phyloP scores from a whole-genome alignment of 1,140 invertebrate genomes.

The Kradibia gibbosae region DNA sequence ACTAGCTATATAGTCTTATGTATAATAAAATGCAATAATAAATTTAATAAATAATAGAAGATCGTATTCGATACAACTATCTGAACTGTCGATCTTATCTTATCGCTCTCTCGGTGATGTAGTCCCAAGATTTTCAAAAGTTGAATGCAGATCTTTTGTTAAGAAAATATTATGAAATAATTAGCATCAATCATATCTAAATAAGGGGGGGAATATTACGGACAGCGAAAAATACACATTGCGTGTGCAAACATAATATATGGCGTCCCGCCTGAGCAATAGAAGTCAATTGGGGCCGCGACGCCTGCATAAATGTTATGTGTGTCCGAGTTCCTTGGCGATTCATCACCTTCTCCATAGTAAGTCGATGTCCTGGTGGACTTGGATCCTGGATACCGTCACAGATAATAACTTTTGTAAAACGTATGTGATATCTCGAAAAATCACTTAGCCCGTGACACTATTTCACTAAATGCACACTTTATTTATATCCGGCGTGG shows the following conservation, averaged over 20 bases:
- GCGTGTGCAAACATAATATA: background rate
- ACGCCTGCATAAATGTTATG: no score
- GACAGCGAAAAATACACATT: background rate
- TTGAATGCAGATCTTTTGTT: background rate
- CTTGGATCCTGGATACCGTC: no score
- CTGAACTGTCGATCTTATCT: no score
- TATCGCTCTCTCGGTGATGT: background rate
- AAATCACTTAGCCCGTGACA: slow-evolving; percentile 32
- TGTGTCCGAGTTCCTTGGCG: background rate
- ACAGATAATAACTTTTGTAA: no score
- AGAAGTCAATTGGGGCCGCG: no score
- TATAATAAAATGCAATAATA: no score
- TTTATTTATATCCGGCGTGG: slow-evolving; percentile 37
- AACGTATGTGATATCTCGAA: no score
- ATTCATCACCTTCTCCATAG: background rate
- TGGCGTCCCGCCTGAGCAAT: no score
- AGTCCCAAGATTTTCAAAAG: background rate
- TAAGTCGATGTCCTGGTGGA: background rate
- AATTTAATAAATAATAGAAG: no score
- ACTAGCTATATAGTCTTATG: no score
- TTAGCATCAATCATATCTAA: background rate
- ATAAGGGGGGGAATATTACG: background rate
- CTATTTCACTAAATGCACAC: background rate
- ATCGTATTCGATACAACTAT: no score
- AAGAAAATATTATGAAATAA: slow-evolving; percentile 12